Base-by-base conservation (phyloP, 2,797 vertebrate genomes). In the Peromyscus eremicus region DNA sequence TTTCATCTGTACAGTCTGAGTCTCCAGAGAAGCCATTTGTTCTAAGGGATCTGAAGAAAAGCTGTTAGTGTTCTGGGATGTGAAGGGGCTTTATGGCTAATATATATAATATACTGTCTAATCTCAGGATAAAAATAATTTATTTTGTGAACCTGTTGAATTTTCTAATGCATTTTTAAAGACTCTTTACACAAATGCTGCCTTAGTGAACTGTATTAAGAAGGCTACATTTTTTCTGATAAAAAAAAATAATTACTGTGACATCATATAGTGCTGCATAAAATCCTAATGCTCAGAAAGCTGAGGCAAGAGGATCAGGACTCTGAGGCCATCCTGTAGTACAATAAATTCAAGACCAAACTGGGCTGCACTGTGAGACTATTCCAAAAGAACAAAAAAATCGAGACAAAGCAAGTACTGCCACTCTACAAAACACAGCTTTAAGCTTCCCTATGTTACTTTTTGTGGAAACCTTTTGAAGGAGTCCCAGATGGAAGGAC, bases 21-120 rank as follows among this genome's bases (percentile, higher is more conserved):
- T 89, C 82, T 89, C 52, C 64, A 89, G 52, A 93, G 77, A 93
- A 94, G 95, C 91, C 89, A 90, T 93, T 97, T 97, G 27, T 94
- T 96, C 77, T 94, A 85, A 95, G 37, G 80, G 4, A 79, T 94
- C 55, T 94, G 80, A 96, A 96, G 76, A 94, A 95, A 94, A 96
- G 57, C 6, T 84, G 34, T n/a, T 62, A 76, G 8, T 43, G 32
- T 71, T 92, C n/a, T 95, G 84, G 10, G 8, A 64, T 34, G 19
- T 21, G 27, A 43, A 34, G 71, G 1, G 40, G 40, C 21, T 89
- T 93, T 91, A 55, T 76, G 91, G 89, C 82, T 90, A 87, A 96
- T 90, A 81, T 93, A 76, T 76, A 79, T 57, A 89, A 84, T 19
- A 81, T 71, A 23, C 34, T 94, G 1, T 91, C 83, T 96, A 92